Base-by-base conservation (phyloP, 2,797 vertebrate species). In the Prionace glauca region DNA sequence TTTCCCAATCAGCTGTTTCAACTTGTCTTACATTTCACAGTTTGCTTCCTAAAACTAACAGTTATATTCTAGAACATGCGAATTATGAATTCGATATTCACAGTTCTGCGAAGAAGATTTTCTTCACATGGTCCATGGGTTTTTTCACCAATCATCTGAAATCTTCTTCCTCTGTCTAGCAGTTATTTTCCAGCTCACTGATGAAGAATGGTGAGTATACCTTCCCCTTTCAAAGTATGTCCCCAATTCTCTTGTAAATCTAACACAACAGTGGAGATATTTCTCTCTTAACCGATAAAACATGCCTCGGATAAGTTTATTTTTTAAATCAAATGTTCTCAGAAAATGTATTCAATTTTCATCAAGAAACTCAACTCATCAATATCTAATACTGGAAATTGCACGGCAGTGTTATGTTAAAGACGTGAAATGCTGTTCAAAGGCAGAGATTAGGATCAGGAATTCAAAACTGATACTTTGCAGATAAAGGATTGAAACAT, bases 311-410 rank as follows among this genome's bases (percentile, higher is more conserved):
- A 45, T 20, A 41, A n/a, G 20, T 84, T n/a, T 16, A n/a, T 20
- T 84, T 45, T 84, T 36, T 0, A 79, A 45, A 84, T 1, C 81
- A 81, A 41, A 41, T 22, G 79, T 20, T 41, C 79, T 81, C 81
- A 84, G 81, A 45, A 84, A 84, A 84, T 84, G 20, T 45, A 84
- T 84, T 84, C 81, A 84, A 84, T 84, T 84, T 84, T 24, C 81
- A 41, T 45, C 18, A 36, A 22, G 36, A 84, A 45, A 45, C 20
- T 84, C 41, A 84, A 41, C 81, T 84, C 81, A 45, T 84, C 81
- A 84, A 45, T 45, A 84, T 84, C 45, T 84, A 45, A 45, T 84
- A 45, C 41, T 24, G 81, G 24, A 84, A 84, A 84, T 84, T 84
- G 41, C 36, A 45, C 22, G 36, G 79, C 36, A 45, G 1, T 45